Conservation (phyloP, 2,888 invertebrate genomes). For the Hermodice carunculata region DNA sequence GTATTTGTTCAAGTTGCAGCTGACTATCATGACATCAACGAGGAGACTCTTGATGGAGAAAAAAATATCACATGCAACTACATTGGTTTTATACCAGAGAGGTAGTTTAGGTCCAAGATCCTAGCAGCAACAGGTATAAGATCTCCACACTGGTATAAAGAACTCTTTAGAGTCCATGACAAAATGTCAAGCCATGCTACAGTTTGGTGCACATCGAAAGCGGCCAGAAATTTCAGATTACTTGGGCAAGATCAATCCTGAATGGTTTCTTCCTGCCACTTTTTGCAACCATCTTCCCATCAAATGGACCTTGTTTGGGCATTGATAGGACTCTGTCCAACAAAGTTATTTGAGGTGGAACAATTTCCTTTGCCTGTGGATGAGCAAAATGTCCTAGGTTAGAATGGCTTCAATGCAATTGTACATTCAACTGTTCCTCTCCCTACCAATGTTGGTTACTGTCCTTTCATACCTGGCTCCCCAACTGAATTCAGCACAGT, state of each 20-base stretch:
- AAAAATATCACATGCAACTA: too few relatives aligned
- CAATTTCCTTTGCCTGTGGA: background rate
- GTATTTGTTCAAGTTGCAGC: background rate
- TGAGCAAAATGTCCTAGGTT: background rate
- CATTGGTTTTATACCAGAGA: too few relatives aligned
- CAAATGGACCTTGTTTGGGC: slow-evolving; percentile 6
- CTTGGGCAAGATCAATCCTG: too few relatives aligned
- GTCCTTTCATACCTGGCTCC: background rate
- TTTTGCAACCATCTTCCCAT: background rate
- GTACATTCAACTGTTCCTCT: background rate
- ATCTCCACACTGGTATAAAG: too few relatives aligned
- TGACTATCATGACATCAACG: slow-evolving; percentile 1
- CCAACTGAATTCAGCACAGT: background rate
- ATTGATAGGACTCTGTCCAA: background rate
- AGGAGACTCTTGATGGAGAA: slow-evolving; percentile 6
- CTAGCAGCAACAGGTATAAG: too few relatives aligned
- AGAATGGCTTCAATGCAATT: background rate
- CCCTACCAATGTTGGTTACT: background rate
- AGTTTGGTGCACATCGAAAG: too few relatives aligned
- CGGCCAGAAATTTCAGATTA: too few relatives aligned
- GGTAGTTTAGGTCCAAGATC: too few relatives aligned
- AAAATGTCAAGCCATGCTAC: too few relatives aligned
- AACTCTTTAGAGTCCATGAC: too few relatives aligned
- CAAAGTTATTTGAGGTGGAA: background rate
- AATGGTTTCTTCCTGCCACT: too few relatives aligned